Evolutionary conservation across 2,113 vertebrate species (phyloP).

Genomic region (Cephalopterus ornatus): DNA sequence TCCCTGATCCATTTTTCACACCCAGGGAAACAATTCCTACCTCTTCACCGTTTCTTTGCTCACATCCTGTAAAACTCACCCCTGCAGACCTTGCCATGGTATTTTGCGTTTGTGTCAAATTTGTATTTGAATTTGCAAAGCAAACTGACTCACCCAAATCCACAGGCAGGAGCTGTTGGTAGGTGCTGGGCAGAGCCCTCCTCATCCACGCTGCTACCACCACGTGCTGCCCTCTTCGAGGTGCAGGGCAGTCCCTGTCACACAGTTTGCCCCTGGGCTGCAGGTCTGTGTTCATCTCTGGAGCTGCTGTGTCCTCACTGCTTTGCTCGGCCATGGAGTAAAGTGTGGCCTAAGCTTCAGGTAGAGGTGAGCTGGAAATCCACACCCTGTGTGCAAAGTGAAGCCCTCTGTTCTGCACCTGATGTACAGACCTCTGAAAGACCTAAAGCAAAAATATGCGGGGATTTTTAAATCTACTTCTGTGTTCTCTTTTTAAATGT

Average conservation of each 20-base stretch:
- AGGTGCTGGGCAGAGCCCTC: background rate
- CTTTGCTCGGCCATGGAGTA: background rate
- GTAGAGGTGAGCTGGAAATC: background rate
- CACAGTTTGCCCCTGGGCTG: rapidly evolving
- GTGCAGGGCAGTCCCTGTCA: background rate
- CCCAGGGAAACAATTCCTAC: background rate
- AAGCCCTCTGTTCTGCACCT: background rate
- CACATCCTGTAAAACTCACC: background rate
- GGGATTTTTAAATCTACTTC: background rate
- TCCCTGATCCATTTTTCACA: background rate
- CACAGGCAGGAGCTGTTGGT: rapidly evolving
- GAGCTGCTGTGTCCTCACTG: rapidly evolving
- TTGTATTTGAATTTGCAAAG: background rate
- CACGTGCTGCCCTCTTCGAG: rapidly evolving
- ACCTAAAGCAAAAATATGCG: background rate
- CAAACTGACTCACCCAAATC: background rate
- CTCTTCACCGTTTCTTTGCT: background rate
- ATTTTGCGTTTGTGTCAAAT: rapidly evolving
- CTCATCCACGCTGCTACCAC: rapidly evolving
- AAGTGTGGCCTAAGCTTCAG: rapidly evolving
- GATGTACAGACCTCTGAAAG: background rate
- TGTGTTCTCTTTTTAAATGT: background rate
- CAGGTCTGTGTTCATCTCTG: rapidly evolving
- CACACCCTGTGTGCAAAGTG: background rate
- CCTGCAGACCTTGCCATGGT: background rate